Evolutionary conservation across 2,888 invertebrate species (phyloP).

Genomic region (Trachelus tabidus): DNA sequence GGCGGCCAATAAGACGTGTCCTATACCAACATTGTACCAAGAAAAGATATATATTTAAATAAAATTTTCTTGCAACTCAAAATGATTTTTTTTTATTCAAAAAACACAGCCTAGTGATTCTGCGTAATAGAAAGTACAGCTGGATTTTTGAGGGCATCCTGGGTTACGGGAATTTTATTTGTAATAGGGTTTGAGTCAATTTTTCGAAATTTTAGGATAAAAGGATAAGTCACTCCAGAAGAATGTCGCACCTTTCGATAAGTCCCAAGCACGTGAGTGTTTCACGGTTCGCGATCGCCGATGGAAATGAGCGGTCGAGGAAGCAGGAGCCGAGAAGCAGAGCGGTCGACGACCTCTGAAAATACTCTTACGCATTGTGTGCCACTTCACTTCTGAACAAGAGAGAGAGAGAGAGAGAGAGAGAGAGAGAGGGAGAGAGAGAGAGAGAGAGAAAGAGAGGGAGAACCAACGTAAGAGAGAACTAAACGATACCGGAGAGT

Average conservation of each 20-base stretch:
- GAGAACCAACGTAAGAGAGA: not conserved
- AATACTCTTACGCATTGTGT: constrained; percentile 52
- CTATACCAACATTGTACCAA: not conserved
- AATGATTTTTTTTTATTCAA: not conserved
- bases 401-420: not conserved
- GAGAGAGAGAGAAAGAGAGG: not conserved
- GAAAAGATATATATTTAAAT: not conserved
- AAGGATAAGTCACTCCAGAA: not conserved
- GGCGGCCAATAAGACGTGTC: not conserved
- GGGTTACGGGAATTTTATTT: not conserved
- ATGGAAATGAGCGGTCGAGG: constrained; percentile 30
- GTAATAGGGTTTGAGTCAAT: not conserved
- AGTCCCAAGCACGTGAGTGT: constrained; percentile 31
- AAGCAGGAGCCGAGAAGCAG: constrained; percentile 41
- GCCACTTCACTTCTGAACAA: constrained; percentile 49
- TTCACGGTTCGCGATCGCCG: constrained; percentile 35
- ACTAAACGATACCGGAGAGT: not conserved
- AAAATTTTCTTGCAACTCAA: not conserved
- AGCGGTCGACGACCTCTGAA: constrained; percentile 50
- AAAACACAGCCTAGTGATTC: not conserved
- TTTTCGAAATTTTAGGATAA: not conserved
- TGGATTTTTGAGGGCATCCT: not conserved
- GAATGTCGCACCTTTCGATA: not conserved
- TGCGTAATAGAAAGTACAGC: not conserved
- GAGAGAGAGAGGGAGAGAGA: not conserved